Base-by-base conservation (phyloP, 2,113 vertebrate species). In the Dolichallabes microphthalmus region DNA sequence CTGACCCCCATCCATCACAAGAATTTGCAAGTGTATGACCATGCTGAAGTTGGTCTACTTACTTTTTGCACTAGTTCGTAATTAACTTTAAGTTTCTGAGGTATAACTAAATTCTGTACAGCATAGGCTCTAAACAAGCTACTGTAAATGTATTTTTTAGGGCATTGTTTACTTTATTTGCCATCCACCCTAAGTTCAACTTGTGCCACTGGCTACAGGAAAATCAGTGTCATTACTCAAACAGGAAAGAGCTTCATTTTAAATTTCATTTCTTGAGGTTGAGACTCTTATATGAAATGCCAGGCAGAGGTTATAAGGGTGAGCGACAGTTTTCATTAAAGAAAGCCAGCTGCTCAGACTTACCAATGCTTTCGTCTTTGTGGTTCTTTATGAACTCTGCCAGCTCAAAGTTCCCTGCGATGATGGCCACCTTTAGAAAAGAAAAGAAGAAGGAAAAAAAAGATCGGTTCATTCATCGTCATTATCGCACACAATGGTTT, bases 341-440 rank as follows among this genome's bases (percentile, higher is more conserved):
- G 30, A 17, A 75, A 79, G 20, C 50, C 50, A 30, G 22, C 30
- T n/a, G 50, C 66, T 57, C 5, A 3, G 69, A 93, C 96, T 95
- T 92, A 97, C 96, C 96, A 4, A 94, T 90, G 86, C 96, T 96
- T 2, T 94, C 91, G 85, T 96, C 95, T 89, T 94, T 96, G 93
- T 97, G 95, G 90, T 95, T 96, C 93, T 95, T 96, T 92, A 97
- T 96, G 87, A 95, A 96, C 80, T 97, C 96, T 0, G 96, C 96
- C 66, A 97, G 94, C 86, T 97, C 96, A 86, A 97, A 97, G 90
- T 97, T 97, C 45, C 96, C 96, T 0, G 96, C 96, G 76, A 96
- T 96, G 86, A 97, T 97, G 32, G 96, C 96, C 92, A 97, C 96
- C 96, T 97, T 91, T 71, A 87, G 89, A 88, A 90, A 85, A 71